Evolutionary conservation across 2,888 invertebrate species (phyloP), one percentile per base, ranked within the genome.

Genomic region (Agelastica alni): DNA sequence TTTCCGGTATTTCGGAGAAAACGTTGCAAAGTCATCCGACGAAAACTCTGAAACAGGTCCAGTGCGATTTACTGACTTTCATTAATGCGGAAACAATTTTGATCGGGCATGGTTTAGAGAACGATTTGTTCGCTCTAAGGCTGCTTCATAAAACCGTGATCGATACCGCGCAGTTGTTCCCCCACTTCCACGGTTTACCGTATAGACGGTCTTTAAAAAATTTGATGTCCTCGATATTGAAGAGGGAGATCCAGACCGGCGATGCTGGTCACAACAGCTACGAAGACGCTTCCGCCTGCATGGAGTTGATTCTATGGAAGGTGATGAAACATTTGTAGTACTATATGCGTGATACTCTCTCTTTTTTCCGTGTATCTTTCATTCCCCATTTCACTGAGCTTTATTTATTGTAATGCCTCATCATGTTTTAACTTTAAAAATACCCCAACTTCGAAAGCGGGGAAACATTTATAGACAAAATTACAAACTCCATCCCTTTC

Each of bases 91-190:
- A 93, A 56, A 92, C 96, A 3, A 91, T 99, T 51, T 80, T 99
- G 3, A 87, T 99, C 56, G 99, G 99, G 0, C 99, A 99, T 77
- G 93, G 91, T 13, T 79, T 99, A 62, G 96, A 98, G 68, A 95
- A 93, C 73, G 99, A 99, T 78, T 79, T 99, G 49, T 82, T 91
- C 12, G 92, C 91, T 0, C 75, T 99, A 53, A 89, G 89, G 72
- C 79, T 97, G 32, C 80, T 95, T 5, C 97, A 97, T 72, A 78
- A 82, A 2, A 86, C 83, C 0, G 87, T 96, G 4, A 87, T 98
- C 49, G 98, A 99, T 72, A 98, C 98, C 0, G 87, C 93, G 18
- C 83, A 93, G 14, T 77, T 90, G 30, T 98, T 91, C 75, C 95
- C 96, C 0, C 96, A 97, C 73, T 81, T 83, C 53, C 80, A 85